phyloP scores from a whole-genome alignment of 2,797 vertebrate species.

The Pelodytes ibericus region DNA sequence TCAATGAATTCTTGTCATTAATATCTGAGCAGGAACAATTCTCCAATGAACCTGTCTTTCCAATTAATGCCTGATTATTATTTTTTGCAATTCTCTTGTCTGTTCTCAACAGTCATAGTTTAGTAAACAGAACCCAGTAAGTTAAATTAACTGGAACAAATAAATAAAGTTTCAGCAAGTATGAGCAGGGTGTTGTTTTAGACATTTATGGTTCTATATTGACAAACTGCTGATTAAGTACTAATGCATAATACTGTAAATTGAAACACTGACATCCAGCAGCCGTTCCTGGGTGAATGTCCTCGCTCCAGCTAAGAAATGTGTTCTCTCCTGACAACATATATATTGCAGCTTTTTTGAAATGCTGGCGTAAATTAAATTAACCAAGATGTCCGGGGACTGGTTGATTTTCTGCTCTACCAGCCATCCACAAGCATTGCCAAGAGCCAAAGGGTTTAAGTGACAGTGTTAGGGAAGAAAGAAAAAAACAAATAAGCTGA shows the following conservation, averaged over 20 bases:
- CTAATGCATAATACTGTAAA: neutral
- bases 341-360: conserved; percentile 39
- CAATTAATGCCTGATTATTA: too few relatives aligned
- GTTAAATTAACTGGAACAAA: too few relatives aligned
- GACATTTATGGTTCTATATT: neutral
- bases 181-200: neutral
- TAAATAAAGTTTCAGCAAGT: too few relatives aligned
- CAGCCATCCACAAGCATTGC: conserved; percentile 40
- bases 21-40: too few relatives aligned
- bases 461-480: conserved; percentile 35
- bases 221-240: neutral
- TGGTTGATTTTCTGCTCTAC: conserved; percentile 53
- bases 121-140: too few relatives aligned
- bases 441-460: conserved; percentile 46
- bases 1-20: too few relatives aligned
- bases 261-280: conserved; percentile 4
- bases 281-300: conserved; percentile 4
- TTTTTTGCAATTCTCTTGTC: too few relatives aligned
- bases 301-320: neutral
- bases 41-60: too few relatives aligned
- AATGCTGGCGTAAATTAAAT: conserved; percentile 48
- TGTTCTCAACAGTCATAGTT: too few relatives aligned
- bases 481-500: neutral
- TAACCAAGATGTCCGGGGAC: conserved; percentile 42
- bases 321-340: conserved; percentile 23